phyloP scores from a whole-genome alignment of 2,888 invertebrate genomes.

The Tethea ocularis region DNA sequence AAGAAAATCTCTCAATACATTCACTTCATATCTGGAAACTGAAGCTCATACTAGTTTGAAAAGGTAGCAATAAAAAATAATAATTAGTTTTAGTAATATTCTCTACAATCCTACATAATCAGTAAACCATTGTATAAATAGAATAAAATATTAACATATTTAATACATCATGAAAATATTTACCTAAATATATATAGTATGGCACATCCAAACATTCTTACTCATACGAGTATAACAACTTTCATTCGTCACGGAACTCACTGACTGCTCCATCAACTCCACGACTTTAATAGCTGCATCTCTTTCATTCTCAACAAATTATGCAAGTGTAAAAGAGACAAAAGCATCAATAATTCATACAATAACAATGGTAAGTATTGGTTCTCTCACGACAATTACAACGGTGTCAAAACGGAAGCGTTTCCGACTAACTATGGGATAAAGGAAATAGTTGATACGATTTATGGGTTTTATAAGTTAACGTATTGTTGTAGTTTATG shows the following conservation, averaged over 20 bases:
- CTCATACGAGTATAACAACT: conserved; percentile 10
- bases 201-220: conserved; percentile 30
- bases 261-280: conserved; percentile 43
- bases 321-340: conserved; percentile 36
- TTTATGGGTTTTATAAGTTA: conserved; percentile 9
- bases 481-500: background rate
- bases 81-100: too few species aligned
- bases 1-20: too few species aligned
- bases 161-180: too few species aligned
- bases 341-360: conserved; percentile 48
- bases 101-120: too few species aligned
- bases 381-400: conserved; percentile 72
- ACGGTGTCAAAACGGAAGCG: conserved; percentile 71
- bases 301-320: conserved; percentile 32
- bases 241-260: conserved; percentile 1
- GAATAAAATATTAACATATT: too few species aligned
- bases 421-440: conserved; percentile 52
- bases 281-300: conserved; percentile 34
- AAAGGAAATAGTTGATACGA: conserved; percentile 36
- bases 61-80: too few species aligned
- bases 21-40: too few species aligned
- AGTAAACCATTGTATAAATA: too few species aligned
- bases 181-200: too few species aligned
- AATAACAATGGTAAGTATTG: conserved; percentile 34
- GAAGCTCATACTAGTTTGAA: too few species aligned